These are phyloP conservation scores for Acanthornis magna DNA, from an alignment of 2,797 vertebrate species.

Conservation along the genomic window DNA sequence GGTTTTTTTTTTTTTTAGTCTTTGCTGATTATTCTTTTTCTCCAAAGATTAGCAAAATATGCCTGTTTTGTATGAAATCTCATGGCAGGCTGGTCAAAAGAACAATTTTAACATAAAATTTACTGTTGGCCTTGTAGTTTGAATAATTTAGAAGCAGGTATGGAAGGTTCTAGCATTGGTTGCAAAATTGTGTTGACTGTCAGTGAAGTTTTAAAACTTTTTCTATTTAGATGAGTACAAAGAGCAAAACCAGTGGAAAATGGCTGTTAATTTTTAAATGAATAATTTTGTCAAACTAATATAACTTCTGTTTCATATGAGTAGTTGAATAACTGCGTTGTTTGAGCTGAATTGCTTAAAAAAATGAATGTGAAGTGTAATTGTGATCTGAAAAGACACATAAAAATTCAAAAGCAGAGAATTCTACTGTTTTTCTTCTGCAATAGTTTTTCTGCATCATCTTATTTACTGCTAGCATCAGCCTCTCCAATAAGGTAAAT, in stretches of 20 bases:
- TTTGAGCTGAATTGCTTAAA: background rate
- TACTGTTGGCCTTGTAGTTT: background rate
- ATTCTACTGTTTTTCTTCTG: background rate
- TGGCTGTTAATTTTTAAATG: fast-evolving
- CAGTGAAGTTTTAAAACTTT: background rate
- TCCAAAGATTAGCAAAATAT: background rate
- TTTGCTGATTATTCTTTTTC: background rate
- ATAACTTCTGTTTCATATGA: background rate
- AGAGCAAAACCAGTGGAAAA: background rate
- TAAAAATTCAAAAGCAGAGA: background rate
- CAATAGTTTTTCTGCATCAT: background rate
- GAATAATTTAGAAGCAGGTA: background rate
- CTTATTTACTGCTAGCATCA: background rate
- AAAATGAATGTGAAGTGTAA: background rate
- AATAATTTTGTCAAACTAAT: background rate
- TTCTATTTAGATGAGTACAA: background rate
- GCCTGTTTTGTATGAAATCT: background rate
- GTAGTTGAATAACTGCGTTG: background rate
- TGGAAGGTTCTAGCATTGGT: background rate
- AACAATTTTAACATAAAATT: background rate
- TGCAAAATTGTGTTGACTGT: background rate
- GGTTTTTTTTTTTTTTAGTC: background rate
- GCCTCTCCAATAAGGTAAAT: background rate
- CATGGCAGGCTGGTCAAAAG: background rate
- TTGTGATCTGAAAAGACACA: background rate